Evolutionary conservation across 2,888 invertebrate species (phyloP), one percentile per base, ranked within the genome.

Genomic region (Caenorhabditis sp.): DNA sequence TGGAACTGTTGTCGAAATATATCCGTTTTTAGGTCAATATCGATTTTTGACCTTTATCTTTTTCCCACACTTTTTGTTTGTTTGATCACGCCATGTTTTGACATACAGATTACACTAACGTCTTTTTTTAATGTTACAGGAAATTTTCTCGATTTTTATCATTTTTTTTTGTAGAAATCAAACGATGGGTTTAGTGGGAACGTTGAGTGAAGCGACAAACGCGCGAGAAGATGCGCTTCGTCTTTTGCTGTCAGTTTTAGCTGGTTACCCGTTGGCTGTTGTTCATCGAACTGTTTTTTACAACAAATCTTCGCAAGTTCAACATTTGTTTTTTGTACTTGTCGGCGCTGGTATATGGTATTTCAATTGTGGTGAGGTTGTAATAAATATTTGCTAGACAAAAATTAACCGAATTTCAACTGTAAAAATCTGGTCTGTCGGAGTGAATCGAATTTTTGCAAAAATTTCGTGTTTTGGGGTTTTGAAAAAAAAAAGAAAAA

Each of bases 181-280:
- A 55, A 55, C 26, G 12, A 78, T 78, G 78, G 74, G 76, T 51
- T 50, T 76, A 36, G 67, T 76, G 17, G 70, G 68, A 27, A 66
- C 75, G 23, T 55, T 87, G 31, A 81, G 86, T 49, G 83, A 84
- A 49, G 67, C 69, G 26, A 68, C 81, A 5, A 78, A 69, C 43
- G 78, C 83, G 6, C 75, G 83, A 10, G 86, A 86, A 65, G 86
- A 87, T 81, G 86, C 80, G 49, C 72, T 87, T 1, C 77, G 83
- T 2, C 70, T 87, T 0, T 75, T 87, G 24, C 65, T 87, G 55
- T 82, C 85, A 23, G 82, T 87, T 54, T 71, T 86, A 24, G 83
- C 84, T 27, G 83, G 84, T 10, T 87, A 87, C 63, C 86, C 87
- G n/a, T 67, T 88, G 8, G 81, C 86, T 27, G 76, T 81, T 19